phyloP scores from a whole-genome alignment of 2,888 invertebrate genomes.

The Crioceris asparagi region DNA sequence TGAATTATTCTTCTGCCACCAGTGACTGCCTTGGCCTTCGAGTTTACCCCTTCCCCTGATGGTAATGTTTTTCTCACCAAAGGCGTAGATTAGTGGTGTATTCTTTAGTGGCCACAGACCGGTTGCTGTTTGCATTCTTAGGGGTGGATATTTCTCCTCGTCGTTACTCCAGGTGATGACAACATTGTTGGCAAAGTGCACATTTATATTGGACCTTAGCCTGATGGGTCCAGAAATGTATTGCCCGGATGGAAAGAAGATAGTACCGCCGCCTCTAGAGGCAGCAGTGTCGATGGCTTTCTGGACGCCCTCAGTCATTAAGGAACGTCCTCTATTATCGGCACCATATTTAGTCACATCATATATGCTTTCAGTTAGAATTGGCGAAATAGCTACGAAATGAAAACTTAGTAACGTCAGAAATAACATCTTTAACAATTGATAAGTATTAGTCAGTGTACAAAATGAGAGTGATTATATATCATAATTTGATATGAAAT shows the following conservation, averaged over 20 bases:
- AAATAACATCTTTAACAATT: no score
- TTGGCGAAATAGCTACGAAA: background rate
- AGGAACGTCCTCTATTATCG: background rate
- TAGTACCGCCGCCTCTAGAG: background rate
- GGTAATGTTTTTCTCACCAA: background rate
- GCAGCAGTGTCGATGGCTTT: background rate
- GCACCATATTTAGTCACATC: background rate
- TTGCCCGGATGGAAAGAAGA: background rate
- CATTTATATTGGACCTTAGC: background rate
- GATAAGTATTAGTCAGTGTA: no score
- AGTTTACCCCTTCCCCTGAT: background rate
- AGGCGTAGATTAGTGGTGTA: background rate
- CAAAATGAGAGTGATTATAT: no score
- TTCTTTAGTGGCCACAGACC: background rate
- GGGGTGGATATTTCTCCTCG: background rate
- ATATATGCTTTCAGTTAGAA: background rate
- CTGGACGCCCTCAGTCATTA: background rate
- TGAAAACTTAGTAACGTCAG: no score
- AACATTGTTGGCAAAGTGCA: background rate
- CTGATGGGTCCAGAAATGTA: background rate
- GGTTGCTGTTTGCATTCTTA: background rate
- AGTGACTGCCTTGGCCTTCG: background rate
- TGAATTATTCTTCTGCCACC: background rate
- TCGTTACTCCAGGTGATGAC: background rate
- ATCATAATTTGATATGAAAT: no score